Base-by-base conservation (phyloP, 2,888 invertebrate genomes). In the Chloroclysta siterata region DNA sequence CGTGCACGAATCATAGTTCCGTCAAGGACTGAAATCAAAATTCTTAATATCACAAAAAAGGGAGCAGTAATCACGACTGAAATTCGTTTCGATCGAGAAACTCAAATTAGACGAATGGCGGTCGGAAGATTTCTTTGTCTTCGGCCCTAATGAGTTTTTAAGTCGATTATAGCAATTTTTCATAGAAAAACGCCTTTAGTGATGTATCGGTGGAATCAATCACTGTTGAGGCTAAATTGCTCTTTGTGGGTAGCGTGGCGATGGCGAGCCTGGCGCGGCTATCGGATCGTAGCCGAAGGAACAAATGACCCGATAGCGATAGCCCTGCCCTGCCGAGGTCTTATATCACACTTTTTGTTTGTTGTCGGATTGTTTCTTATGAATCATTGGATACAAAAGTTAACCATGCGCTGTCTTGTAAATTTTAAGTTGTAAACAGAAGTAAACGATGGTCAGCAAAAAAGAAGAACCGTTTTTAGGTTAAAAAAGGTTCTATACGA, bases 131-230 rank as follows among this genome's bases (percentile, higher is more conserved):
- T 88, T 89, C 92, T 93, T 93, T 93, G 93, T 93, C 93, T 93
- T 90, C 88, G 81, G 79, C 87, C 67, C 88, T 92, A 93, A 93
- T 92, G 93, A 93, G 91, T 93, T 93, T 93, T 93, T 93, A 93
- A 93, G 93, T 93, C 93, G 93, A 93, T 93, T 93, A 92, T 90
- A 83, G 89, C 90, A 86, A 93, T 93, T 93, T 93, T 93, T 93
- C 93, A 93, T 93, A 93, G 93, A 92, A 93, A 92, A 93, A 90
- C 90, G 87, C 91, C 84, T 88, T 88, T 90, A 89, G 92, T 93
- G 93, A 93, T 93, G 93, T 90, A 93, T 93, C 85, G 90, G 83
- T 81, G 76, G 90, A 85, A 93, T 93, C 93, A 93, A 93, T 93
- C 93, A 93, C 88, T 88, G 90, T 85, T 84, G 80, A 79, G 80